phyloP scores from a whole-genome alignment of 2,888 invertebrate species.

The Euspilapteryx auroguttella region DNA sequence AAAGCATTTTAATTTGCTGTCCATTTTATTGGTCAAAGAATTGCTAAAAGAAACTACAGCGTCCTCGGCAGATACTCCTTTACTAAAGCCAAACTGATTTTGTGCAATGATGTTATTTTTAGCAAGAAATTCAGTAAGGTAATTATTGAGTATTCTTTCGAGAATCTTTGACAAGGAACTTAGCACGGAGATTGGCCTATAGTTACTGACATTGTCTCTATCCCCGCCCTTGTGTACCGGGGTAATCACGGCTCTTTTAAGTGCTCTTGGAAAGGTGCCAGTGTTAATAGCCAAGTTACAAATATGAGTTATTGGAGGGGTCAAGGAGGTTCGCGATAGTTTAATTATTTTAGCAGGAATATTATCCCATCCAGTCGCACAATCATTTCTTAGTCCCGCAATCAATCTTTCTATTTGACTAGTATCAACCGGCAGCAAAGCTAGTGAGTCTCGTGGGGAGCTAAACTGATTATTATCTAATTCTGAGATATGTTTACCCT shows the following conservation, averaged over 20 bases:
- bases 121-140: slow-evolving; percentile 2
- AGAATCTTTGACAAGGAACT: slow-evolving; percentile 8
- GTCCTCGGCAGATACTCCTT: slow-evolving; percentile 1
- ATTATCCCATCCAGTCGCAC: slow-evolving; percentile 1
- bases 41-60: neutral
- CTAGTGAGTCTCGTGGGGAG: too few species aligned
- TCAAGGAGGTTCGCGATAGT: neutral
- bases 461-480: too few species aligned
- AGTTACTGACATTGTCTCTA: slow-evolving; percentile 7
- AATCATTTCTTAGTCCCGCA: too few species aligned
- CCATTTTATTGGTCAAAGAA: neutral
- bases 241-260: slow-evolving; percentile 8
- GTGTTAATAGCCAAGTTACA: slow-evolving; percentile 1
- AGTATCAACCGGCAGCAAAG: too few species aligned
- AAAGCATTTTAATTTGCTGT: neutral
- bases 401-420: too few species aligned
- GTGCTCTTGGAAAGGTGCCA: slow-evolving; percentile 6
- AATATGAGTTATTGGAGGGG: neutral
- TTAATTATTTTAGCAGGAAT: slow-evolving; percentile 2
- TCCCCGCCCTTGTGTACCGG: slow-evolving; percentile 9
- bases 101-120: too few species aligned
- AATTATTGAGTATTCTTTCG: slow-evolving; percentile 6
- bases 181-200: too few species aligned
- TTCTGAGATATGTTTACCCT: too few species aligned
- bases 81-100: slow-evolving; percentile 1